These are phyloP conservation scores for Gnathonemus echidnorhynchus DNA, from an alignment of 2,113 vertebrate species.

Conservation along the genomic window DNA sequence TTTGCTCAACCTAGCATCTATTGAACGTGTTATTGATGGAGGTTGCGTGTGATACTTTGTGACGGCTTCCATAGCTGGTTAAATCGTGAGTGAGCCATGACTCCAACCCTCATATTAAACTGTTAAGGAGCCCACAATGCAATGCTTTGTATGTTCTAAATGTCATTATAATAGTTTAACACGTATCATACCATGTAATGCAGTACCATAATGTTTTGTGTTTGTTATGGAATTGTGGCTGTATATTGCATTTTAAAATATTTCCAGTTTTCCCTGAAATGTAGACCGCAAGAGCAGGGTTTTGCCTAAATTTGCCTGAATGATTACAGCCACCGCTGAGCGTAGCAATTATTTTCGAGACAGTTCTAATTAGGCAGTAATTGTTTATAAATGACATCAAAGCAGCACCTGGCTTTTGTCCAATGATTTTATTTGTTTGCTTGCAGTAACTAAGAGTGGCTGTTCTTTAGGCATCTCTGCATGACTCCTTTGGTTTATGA, in stretches of 20 bases:
- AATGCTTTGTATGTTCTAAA: not conserved
- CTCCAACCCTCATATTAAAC: not conserved
- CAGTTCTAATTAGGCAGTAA: not conserved
- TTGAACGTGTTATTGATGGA: not conserved
- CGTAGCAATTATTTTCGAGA: not conserved
- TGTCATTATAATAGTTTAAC: not conserved
- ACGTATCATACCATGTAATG: not conserved
- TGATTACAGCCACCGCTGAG: not conserved
- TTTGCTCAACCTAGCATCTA: not conserved
- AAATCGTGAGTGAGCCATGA: not conserved
- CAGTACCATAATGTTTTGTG: not conserved
- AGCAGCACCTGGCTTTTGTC: slow-evolving; percentile 8
- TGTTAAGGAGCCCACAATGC: not conserved
- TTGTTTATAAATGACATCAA: not conserved
- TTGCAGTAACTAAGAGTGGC: not conserved
- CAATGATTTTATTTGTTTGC: not conserved
- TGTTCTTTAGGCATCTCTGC: not conserved
- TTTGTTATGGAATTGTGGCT: not conserved
- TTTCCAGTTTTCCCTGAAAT: not conserved
- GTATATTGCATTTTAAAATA: not conserved
- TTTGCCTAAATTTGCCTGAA: not conserved
- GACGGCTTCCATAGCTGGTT: not conserved
- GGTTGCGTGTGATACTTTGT: not conserved
- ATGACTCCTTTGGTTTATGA: not conserved
- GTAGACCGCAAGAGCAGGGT: not conserved